Evolutionary conservation across 64 coral and sea anemone genomes (phyloP).

Genomic region (Montipora cactus): DNA sequence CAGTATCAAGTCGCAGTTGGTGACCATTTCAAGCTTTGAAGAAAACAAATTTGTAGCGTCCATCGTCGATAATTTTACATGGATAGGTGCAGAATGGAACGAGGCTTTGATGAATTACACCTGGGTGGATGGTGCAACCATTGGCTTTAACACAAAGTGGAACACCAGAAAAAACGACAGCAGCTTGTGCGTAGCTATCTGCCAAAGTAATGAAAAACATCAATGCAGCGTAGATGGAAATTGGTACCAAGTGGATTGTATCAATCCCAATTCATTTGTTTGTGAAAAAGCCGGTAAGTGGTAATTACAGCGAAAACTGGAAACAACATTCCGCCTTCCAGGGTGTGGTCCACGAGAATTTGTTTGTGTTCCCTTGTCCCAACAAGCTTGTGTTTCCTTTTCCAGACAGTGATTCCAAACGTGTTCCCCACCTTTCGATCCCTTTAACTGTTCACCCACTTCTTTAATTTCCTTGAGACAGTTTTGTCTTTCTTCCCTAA

Average conservation of each 20-base stretch:
- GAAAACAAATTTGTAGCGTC: slow-evolving; percentile 9
- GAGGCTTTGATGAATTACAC: neutral
- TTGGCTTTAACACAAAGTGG: neutral
- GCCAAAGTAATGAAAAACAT: neutral
- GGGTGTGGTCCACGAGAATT: too few relatives aligned
- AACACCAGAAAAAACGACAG: neutral
- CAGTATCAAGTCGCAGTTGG: slow-evolving; percentile 19
- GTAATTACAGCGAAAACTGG: too few relatives aligned
- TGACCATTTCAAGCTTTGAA: neutral
- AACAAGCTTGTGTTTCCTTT: too few relatives aligned
- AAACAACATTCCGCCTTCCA: too few relatives aligned
- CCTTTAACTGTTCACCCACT: too few relatives aligned
- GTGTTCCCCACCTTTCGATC: too few relatives aligned
- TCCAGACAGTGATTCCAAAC: too few relatives aligned
- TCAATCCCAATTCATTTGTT: neutral
- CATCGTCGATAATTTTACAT: neutral
- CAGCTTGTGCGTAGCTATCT: neutral
- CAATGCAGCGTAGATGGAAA: too few relatives aligned
- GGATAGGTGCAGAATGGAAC: slow-evolving; percentile 39
- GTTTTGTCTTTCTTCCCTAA: too few relatives aligned
- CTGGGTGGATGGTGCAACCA: slow-evolving; percentile 28
- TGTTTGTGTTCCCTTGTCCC: too few relatives aligned
- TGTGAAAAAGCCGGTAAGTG: slow-evolving; percentile 30
- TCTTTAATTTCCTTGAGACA: too few relatives aligned
- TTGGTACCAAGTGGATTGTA: neutral